Evolutionary conservation across 2,113 vertebrate species (phyloP), one percentile per base, ranked within the genome.

Genomic region (Corythornis vintsioides): DNA sequence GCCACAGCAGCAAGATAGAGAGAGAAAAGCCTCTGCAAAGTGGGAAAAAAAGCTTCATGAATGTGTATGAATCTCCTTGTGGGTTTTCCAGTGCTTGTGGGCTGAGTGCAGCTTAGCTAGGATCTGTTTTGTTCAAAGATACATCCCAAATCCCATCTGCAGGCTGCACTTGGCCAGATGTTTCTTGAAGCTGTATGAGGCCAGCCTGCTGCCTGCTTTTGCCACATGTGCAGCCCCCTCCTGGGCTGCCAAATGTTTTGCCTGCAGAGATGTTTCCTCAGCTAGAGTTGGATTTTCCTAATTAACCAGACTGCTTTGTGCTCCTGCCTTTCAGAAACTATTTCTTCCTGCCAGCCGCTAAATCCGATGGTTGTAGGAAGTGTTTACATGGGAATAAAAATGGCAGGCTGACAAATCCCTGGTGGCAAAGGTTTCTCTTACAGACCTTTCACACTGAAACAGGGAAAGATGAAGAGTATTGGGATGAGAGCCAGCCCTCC

Each of bases 381-480:
- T 57, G 61, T 75, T 94, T 96, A 73, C 60, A 73, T 50, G 50
- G 83, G 40, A 67, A 84, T 80, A 80, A 90, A 90, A 84, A 56
- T 13, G 63, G 53, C 78, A 90, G 42, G 28, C 38, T 76, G 65
- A 48, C 50, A 90, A 80, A 80, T 64, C 70, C 55, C 45, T 2
- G 0, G 57, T 43, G 55, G 59, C 52, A 88, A 94, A 78, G 66
- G 31, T 84, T 92, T 87, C 59, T 84, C 59, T 59, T 43, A 31
- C 1, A 3, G 79, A 80, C 72, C 21, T 90, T 84, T 61, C 1
- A 2, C 53, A 47, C 48, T 73, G 66, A 70, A 94, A 92, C 13
- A 31, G 47, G n/a, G 73, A 43, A 83, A 78, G 60, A 71, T 71
- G 42, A 93, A 82, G 53, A 77, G 50, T 20, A 20, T 40, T 80